Evolutionary conservation across 2,797 vertebrate genomes (phyloP).

Genomic region (Acipenser oxyrinchus): DNA sequence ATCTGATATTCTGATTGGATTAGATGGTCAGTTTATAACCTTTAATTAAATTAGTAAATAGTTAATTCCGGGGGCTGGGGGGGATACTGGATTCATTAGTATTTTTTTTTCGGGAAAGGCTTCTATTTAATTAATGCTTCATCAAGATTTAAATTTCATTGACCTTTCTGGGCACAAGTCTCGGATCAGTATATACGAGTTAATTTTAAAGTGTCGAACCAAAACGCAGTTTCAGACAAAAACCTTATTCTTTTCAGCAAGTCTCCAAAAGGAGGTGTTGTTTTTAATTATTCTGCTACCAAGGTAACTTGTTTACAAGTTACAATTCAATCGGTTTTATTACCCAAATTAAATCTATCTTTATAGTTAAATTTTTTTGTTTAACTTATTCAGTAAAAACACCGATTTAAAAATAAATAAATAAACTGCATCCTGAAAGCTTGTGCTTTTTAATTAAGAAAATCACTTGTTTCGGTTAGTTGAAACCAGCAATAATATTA

Average conservation of each 20-base stretch:
- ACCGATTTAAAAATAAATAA: too few species aligned
- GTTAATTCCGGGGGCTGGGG: too few species aligned
- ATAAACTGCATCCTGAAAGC: too few species aligned
- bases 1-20: too few species aligned
- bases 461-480: neutral
- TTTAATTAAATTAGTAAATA: too few species aligned
- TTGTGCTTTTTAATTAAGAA: too few species aligned
- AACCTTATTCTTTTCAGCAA: slow-evolving; percentile 29
- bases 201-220: neutral
- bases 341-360: neutral
- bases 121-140: neutral
- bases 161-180: too few species aligned
- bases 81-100: too few species aligned
- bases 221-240: slow-evolving; percentile 36
- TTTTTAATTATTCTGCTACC: slow-evolving; percentile 15
- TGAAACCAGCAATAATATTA: neutral
- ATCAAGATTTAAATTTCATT: neutral
- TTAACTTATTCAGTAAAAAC: too few species aligned
- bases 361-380: too few species aligned
- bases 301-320: slow-evolving; percentile 17
- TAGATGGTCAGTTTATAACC: too few species aligned
- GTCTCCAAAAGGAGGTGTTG: neutral
- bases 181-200: too few species aligned
- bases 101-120: neutral
- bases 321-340: neutral